Evolutionary conservation across 2,888 invertebrate species (phyloP), one percentile per base, ranked within the genome.

Genomic region (Tuberolachnus salignus): DNA sequence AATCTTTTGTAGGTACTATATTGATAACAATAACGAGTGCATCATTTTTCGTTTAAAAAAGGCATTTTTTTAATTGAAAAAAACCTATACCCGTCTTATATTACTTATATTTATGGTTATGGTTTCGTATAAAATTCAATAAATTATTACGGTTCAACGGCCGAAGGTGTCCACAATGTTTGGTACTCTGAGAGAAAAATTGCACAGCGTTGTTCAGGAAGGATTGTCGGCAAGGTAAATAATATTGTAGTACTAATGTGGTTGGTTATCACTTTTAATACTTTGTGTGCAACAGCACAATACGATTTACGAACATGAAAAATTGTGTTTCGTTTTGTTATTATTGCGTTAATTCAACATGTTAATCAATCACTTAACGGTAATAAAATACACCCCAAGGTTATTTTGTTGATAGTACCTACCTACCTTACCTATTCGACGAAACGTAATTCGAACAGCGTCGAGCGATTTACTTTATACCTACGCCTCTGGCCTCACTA

Each of bases 121-220:
- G 19, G 19, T n/a, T 16, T 46, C 9, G 23, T 66, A 64, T n/a
- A 16, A 21, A 1, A 9, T 53, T 53, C 3, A 64, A 46, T 46
- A 9, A 13, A 64, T 34, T 53, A 44, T 34, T 53, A 14, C 19
- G 8, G 13, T 9, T 34, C 14, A 19, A 9, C 16, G 1, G 8
- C 13, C 13, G 6, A n/a, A 44, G 21, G 21, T 70, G 42, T 55
- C 42, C 8, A 46, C 34, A 23, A 88, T 88, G 88, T 86, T 88
- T 83, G 86, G 86, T 73, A 87, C 84, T 82, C 83, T 88, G 1
- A 85, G 86, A 71, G 87, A 87, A 82, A 88, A 87, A 83, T 83
- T 88, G 23, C 86, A 85, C 82, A 86, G 85, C 14, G 78, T 78
- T 81, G 88, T 87, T 14, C 88, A 88, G 80, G 88, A 88, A 81